phyloP scores from a whole-genome alignment of 1,140 invertebrate genomes.

The Paramacrobiotus metropolitanus region DNA sequence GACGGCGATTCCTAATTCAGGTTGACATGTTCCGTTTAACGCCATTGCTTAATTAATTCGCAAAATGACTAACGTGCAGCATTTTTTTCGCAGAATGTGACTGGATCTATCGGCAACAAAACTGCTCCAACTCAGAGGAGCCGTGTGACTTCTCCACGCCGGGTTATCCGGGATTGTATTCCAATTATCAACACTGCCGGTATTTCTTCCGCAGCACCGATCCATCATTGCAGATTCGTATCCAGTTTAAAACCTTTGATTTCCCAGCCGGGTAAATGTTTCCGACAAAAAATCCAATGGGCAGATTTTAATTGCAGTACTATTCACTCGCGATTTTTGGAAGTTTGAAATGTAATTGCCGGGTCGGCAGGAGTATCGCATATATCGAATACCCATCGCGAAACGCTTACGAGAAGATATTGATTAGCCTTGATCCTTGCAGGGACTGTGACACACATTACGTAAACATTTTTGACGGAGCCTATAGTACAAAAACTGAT shows the following conservation, averaged over 20 bases:
- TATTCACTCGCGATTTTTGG: too few species aligned
- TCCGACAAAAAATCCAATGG: too few species aligned
- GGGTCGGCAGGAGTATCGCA: too few species aligned
- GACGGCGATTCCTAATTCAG: not conserved
- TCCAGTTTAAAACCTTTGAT: not conserved
- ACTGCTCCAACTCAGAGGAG: constrained; percentile 1
- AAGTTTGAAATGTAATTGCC: too few species aligned
- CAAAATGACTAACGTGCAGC: not conserved
- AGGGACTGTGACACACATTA: constrained; percentile 1
- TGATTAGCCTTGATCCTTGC: too few species aligned
- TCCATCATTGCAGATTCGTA: not conserved
- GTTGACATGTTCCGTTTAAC: too few species aligned
- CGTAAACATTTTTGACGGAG: not conserved
- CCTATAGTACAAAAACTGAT: not conserved
- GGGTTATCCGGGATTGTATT: not conserved
- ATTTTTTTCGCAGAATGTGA: constrained; percentile 2
- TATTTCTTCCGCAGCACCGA: constrained; percentile 2
- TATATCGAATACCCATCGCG: too few species aligned
- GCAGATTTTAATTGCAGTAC: too few species aligned
- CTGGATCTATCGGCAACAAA: not conserved
- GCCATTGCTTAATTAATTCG: not conserved
- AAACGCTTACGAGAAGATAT: too few species aligned
- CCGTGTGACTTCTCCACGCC: not conserved
- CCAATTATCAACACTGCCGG: not conserved
- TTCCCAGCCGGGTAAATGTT: not conserved